These are phyloP conservation scores for Trilocha varians DNA, from an alignment of 2,888 invertebrate species.

Conservation along the genomic window DNA sequence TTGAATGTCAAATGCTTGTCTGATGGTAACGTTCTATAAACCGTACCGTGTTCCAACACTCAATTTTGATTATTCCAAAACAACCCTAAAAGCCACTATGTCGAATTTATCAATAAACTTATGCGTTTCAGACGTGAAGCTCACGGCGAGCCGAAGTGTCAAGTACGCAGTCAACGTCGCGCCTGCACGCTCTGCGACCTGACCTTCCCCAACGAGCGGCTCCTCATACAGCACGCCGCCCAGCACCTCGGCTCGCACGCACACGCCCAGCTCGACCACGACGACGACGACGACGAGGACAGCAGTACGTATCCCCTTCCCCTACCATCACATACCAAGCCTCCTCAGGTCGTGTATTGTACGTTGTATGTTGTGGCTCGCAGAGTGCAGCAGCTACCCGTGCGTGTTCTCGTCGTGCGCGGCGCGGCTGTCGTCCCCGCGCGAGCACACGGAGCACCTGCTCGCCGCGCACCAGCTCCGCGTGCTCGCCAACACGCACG, in stretches of 20 bases:
- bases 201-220: conserved; percentile 28
- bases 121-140: conserved; percentile 35
- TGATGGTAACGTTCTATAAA: too few relatives aligned
- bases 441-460: conserved; percentile 64
- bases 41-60: too few relatives aligned
- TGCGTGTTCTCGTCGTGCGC: conserved; percentile 64
- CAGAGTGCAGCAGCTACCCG: conserved; percentile 27
- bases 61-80: too few relatives aligned
- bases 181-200: conserved; percentile 33
- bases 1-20: too few relatives aligned
- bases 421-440: conserved; percentile 40
- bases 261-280: conserved; percentile 8
- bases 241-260: conserved; percentile 8
- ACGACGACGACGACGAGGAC: background rate
- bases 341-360: background rate
- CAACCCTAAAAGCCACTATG: too few relatives aligned
- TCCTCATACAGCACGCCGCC: conserved; percentile 28
- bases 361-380: background rate
- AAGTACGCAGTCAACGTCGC: conserved; percentile 18
- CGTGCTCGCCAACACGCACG: conserved; percentile 34
- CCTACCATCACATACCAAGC: conserved; percentile 4
- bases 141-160: conserved; percentile 33
- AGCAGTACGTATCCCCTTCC: conserved; percentile 3
- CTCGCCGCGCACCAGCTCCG: conserved; percentile 60
- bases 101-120: background rate